A percentile compares a stretch with the other conserved stretches of the same genome.
Conservation (phyloP, 2,113 vertebrate species). For the Gambusia holbrooki region DNA sequence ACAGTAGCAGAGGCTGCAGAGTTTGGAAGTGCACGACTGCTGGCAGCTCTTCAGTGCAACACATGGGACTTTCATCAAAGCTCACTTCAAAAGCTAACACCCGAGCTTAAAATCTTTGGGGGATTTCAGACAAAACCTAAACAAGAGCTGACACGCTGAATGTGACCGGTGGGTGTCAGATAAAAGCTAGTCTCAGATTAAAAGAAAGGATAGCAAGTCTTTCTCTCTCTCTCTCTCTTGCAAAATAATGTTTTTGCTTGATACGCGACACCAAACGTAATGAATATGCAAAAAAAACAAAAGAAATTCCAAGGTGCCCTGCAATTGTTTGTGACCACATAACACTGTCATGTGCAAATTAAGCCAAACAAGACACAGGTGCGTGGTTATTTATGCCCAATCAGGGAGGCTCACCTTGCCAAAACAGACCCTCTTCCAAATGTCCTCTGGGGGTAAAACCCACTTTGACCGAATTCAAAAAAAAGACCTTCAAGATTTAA, state of each 20-base stretch:
- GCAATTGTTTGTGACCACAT: background rate
- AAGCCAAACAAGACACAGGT: background rate
- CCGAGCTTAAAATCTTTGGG: conserved; percentile 34
- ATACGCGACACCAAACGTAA: background rate
- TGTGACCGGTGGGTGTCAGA: conserved; percentile 37
- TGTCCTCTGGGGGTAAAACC: conserved; percentile 19
- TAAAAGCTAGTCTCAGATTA: conserved; percentile 27
- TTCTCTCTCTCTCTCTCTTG: background rate
- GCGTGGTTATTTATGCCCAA: background rate
- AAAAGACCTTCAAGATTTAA: conserved; percentile 26
- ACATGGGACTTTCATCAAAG: conserved; percentile 64
- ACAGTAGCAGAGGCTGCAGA: conserved; percentile 38
- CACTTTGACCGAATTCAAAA: conserved; percentile 25
- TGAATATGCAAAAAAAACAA: too few relatives aligned
- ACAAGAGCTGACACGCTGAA: conserved; percentile 32
- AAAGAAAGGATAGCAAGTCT: conserved; percentile 16
- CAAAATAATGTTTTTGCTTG: background rate
- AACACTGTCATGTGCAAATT: background rate
- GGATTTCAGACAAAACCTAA: conserved; percentile 39
- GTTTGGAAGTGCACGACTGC: conserved; percentile 34
- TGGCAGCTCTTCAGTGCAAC: conserved; percentile 50
- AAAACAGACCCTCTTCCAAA: background rate
- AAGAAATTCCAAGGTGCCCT: background rate
- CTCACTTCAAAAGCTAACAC: conserved; percentile 63
- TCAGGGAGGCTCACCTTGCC: background rate